These are phyloP conservation scores for Chaenocephalus aceratus DNA, from an alignment of 2,113 vertebrate species.

Conservation along the genomic window DNA sequence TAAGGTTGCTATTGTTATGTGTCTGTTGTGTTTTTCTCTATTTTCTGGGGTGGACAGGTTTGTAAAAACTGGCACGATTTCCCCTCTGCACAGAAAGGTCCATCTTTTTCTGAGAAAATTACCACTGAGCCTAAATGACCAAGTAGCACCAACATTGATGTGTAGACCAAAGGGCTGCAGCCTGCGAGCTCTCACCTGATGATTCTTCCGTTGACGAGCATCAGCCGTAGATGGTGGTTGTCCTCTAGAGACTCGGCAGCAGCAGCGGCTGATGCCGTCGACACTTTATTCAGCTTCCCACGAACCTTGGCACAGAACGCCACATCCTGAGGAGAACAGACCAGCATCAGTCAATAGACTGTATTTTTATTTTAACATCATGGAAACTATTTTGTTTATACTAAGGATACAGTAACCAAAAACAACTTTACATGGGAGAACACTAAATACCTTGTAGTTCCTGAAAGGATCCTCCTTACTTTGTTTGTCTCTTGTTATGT, in stretches of 20 bases:
- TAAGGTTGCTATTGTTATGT: neutral
- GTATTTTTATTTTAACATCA: too few relatives aligned
- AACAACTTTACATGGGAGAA: too few relatives aligned
- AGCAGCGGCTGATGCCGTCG: conserved; percentile 92
- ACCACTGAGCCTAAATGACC: neutral
- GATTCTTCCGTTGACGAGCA: conserved; percentile 95
- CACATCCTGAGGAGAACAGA: conserved; percentile 81
- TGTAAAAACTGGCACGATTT: neutral
- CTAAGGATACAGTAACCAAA: too few relatives aligned
- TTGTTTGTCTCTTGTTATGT: too few relatives aligned
- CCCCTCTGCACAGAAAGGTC: neutral
- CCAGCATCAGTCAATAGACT: neutral
- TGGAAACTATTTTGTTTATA: too few relatives aligned
- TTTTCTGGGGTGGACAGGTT: neutral
- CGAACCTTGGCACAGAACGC: conserved; percentile 88
- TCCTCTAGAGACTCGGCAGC: conserved; percentile 90
- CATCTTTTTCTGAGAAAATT: neutral
- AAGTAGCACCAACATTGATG: neutral
- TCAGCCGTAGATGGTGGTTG: conserved; percentile 90
- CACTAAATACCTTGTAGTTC: too few relatives aligned
- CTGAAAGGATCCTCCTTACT: too few relatives aligned
- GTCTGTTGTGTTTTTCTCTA: neutral
- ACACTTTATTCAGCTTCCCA: conserved; percentile 93
- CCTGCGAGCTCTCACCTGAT: conserved; percentile 85
- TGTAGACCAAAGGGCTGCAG: neutral